Base-by-base conservation (phyloP, 2,797 vertebrate species). In the Helicolenus hilgendorfi region DNA sequence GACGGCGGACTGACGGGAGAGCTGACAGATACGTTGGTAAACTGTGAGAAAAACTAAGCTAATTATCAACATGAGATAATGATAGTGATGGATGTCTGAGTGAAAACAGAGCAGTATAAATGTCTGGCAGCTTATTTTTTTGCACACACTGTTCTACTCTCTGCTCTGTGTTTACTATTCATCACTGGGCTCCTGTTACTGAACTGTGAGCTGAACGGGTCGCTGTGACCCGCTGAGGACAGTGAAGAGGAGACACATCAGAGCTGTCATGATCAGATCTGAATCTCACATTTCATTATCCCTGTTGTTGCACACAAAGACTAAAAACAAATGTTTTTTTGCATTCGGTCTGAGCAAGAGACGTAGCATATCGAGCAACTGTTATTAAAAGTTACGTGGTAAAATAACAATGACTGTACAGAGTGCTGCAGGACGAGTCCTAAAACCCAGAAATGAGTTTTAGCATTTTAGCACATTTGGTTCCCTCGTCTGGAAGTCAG, bases 151-250 rank as follows among this genome's bases (percentile, higher is more conserved):
- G 45, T 29, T 72, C 49, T 49, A 49, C 26, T 74, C 10, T 62
- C 29, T 79, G 27, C 10, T 69, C 11, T 49, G 7, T 63, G 72
- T 87, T 89, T 62, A 72, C 58, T 55, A 45, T 59, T 87, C 68
- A 77, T 85, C 22, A 20, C 33, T 0, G 55, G 59, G 83, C 64
- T 90, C 64, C 72, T 74, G 83, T 82, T 87, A 80, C 71, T 2
- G 15, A 45, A 45, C 15, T 45, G 79, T 11, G 20, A 77, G 84
- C 9, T 38, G 45, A 72, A 29, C n/a, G 0, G 83, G 92, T 88
- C 89, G 76, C 69, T 0, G 41, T 69, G 63, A 75, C 85, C 79
- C 7, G 14, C 31, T 60, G 75, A 67, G 72, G 38, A 13, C 53
- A 33, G 26, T 53, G 63, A 65, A 63, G 78, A 82, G 67, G 26